Evolutionary conservation across 1,140 invertebrate species (phyloP), one percentile per base, ranked within the genome.

Genomic region (Listronotus oregonensis): DNA sequence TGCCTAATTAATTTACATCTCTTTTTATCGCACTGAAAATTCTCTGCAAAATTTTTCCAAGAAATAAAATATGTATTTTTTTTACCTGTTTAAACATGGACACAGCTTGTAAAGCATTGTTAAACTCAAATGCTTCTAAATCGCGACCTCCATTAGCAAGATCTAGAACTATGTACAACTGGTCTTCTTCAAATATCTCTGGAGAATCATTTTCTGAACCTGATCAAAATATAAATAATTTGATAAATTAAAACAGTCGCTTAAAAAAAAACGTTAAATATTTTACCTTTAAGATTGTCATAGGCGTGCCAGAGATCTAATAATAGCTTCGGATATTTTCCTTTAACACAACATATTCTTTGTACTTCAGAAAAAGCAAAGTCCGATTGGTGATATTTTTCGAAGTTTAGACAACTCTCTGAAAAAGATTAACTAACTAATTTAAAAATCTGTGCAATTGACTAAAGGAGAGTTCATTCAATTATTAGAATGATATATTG

Each of bases 181-280:
- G 94, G 69, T 88, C 79, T 0, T 82, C 72, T 0, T 76, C 74
- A 79, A 95, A 90, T 46, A 89, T 82, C 18, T 85, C 81, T 0
- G 92, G 92, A 73, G 85, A 85, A 74, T 94, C 91, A 80, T 94
- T 94, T 73, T 94, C 90, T 0, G 91, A 92, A 52, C 83, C 85
- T 73, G 86, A 87, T 42, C 17, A 27, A 51, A 52, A 3, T 32
- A 34, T 52, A 15, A 52, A 52, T 11, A 12, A 12, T n/a, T 11
- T 14, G n/a, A 21, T 8, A 12, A 15, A 14, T 27, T 3, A 27
- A 27, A 27, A 5, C 5, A 5, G 21, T 27, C 1, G 5, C 21
- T 27, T 3, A 27, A 3, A 27, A 27, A 27, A 27, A 27, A 27
- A n/a, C n/a, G 21, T 5, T 27, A 27, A 27, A 27, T 27, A 27